Conservation (phyloP, 2,113 vertebrate genomes). For the Astatoreochromis straeleni region DNA sequence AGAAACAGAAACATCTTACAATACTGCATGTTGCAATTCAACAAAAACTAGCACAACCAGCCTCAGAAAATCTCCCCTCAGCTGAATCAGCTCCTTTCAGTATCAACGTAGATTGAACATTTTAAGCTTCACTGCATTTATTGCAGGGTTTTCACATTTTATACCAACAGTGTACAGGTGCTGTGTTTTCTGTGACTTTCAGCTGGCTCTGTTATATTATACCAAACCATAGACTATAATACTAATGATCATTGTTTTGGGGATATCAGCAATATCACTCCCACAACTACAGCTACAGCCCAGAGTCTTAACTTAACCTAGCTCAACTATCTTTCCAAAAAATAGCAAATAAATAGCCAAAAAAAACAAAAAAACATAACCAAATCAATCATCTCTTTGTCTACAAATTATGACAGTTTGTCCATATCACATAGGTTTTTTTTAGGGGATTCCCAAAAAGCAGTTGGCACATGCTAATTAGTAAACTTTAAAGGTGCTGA, state of each 20-base stretch:
- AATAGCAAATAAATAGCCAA: neutral
- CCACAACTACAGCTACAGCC: neutral
- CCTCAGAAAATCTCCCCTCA: neutral
- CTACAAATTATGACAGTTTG: neutral
- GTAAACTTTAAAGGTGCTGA: neutral
- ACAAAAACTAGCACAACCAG: neutral
- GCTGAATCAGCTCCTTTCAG: constrained; percentile 32
- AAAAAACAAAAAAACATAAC: rapidly evolving
- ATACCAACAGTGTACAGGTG: neutral
- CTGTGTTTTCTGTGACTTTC: neutral
- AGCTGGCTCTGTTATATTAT: neutral
- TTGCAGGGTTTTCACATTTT: neutral
- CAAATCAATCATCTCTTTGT: neutral
- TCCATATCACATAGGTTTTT: neutral
- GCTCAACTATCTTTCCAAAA: neutral
- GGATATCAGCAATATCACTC: neutral
- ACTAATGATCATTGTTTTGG: neutral
- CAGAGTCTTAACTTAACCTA: neutral
- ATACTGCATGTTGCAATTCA: neutral
- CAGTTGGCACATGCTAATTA: neutral
- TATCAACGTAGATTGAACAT: constrained; percentile 26
- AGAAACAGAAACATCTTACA: neutral
- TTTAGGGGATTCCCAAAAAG: neutral
- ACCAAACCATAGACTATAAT: neutral
- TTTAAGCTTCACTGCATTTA: constrained; percentile 24